Evolutionary conservation across 2,797 vertebrate genomes (phyloP).

Genomic region (Anomalospiza imberbis): DNA sequence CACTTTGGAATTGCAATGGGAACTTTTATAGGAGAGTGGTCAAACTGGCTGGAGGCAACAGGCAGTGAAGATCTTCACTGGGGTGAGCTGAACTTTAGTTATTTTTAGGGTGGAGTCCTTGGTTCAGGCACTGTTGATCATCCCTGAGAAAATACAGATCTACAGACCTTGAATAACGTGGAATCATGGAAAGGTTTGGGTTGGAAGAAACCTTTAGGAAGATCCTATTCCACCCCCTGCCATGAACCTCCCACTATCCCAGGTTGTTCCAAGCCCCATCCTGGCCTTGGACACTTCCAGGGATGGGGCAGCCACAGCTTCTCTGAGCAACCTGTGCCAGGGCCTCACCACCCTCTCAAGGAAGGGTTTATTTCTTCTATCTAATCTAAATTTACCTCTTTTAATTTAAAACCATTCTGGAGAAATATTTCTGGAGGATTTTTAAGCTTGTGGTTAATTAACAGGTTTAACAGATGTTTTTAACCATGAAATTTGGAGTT

Average conservation of each 20-base stretch:
- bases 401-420: background rate
- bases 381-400: background rate
- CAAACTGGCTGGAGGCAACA: background rate
- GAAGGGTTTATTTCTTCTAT: background rate
- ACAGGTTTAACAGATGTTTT: background rate
- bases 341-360: accelerated
- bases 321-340: background rate
- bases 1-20: background rate
- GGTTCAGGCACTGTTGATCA: background rate
- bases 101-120: background rate
- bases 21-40: accelerated
- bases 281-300: background rate
- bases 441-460: no score
- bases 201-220: background rate
- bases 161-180: accelerated
- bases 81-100: accelerated
- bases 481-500: background rate
- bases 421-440: background rate
- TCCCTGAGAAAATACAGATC: background rate
- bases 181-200: background rate
- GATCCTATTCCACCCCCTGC: accelerated
- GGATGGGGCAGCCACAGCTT: background rate
- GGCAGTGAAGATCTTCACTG: background rate
- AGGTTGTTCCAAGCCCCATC: background rate
- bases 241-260: accelerated